Conservation (phyloP, 2,797 vertebrate genomes). For the Ambastaia sidthimunki region DNA sequence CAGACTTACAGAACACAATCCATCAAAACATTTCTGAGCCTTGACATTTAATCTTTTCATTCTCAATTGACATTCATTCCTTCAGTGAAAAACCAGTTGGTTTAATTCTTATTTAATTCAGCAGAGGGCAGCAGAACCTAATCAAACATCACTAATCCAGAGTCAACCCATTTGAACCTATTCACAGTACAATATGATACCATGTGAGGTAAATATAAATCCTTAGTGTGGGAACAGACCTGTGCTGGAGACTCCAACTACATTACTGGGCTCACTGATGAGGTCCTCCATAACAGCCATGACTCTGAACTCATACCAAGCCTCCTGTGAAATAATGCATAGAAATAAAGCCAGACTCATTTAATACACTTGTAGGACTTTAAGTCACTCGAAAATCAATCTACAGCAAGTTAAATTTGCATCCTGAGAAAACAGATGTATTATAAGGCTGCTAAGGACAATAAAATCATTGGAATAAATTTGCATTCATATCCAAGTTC, state of each 20-base stretch:
- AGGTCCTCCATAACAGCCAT: constrained; percentile 95
- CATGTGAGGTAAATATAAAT: not conserved
- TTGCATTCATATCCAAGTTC: too few relatives aligned
- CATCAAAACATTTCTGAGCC: not conserved
- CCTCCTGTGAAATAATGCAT: constrained; percentile 79
- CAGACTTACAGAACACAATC: not conserved
- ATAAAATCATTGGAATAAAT: too few relatives aligned
- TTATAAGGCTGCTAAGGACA: too few relatives aligned
- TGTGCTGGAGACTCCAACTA: constrained; percentile 97
- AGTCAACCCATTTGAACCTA: not conserved
- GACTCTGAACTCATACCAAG: constrained; percentile 97
- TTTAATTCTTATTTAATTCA: constrained; percentile 48
- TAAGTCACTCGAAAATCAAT: not conserved
- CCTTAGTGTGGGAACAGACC: constrained; percentile 75
- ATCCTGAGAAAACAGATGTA: not conserved
- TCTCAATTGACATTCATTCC: not conserved
- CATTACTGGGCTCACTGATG: constrained; percentile 95
- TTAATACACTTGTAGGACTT: not conserved
- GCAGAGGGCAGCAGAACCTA: constrained; percentile 68
- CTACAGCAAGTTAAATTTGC: constrained; percentile 12
- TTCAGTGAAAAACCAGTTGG: not conserved
- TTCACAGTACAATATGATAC: constrained; percentile 41
- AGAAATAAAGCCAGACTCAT: not conserved
- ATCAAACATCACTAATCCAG: not conserved
- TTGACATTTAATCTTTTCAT: not conserved